Conservation (phyloP, 2,797 vertebrate species). For the Miopithecus talapoin region DNA sequence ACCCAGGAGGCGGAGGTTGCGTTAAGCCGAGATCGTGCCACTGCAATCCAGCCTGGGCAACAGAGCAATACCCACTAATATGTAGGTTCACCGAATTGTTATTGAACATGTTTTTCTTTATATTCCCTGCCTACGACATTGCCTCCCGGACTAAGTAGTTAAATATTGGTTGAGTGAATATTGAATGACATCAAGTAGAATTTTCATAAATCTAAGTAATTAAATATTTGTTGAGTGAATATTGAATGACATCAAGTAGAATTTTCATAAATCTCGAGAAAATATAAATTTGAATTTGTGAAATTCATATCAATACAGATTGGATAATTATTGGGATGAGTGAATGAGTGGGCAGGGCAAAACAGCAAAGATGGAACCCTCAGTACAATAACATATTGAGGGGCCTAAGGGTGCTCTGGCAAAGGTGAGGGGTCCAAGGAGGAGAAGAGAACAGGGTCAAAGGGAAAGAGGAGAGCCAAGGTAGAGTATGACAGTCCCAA, state of each 20-base stretch:
- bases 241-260: neutral
- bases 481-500: neutral
- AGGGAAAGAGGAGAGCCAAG: neutral
- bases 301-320: neutral
- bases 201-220: neutral
- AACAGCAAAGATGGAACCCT: neutral
- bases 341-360: neutral
- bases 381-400: neutral
- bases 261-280: neutral
- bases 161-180: slow-evolving; percentile 9
- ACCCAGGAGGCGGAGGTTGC: too few relatives aligned
- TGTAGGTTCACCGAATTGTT: neutral
- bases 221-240: slow-evolving; percentile 16
- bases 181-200: neutral
- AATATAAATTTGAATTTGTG: neutral
- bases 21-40: fast-evolving
- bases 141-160: neutral
- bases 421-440: neutral
- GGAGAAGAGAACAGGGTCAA: neutral
- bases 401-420: neutral
- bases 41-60: too few relatives aligned
- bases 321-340: neutral
- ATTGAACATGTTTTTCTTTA: neutral
- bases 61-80: neutral
- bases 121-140: neutral